Evolutionary conservation across 2,113 vertebrate genomes (phyloP).

Genomic region (Monopterus albus): DNA sequence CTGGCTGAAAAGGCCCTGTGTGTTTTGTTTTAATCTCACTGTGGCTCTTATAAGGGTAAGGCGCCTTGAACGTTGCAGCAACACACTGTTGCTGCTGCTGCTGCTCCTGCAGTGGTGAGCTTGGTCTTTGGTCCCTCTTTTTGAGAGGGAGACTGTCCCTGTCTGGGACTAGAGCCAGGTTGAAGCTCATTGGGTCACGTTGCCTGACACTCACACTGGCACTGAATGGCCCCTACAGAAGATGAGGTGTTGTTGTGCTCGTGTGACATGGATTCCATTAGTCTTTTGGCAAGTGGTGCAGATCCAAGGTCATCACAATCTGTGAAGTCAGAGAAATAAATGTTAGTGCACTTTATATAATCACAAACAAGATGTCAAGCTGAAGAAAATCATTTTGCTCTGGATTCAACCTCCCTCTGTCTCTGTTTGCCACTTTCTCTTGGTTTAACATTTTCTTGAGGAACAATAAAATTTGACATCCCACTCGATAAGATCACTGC

Average conservation of each 20-base stretch:
- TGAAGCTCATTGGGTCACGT: slow-evolving; percentile 70
- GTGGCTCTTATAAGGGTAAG: slow-evolving; percentile 75
- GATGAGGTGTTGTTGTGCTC: slow-evolving; percentile 37
- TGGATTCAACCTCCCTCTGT: not conserved
- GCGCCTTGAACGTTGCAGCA: slow-evolving; percentile 75
- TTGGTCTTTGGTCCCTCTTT: slow-evolving; percentile 75
- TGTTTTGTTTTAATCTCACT: slow-evolving; percentile 47
- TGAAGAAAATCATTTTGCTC: not conserved
- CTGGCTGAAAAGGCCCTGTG: slow-evolving; percentile 51
- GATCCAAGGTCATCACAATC: slow-evolving; percentile 42
- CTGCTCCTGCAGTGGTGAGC: slow-evolving; percentile 28
- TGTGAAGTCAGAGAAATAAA: slow-evolving; percentile 42
- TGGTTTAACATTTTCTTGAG: not conserved
- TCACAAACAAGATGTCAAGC: not conserved
- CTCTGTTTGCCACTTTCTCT: slow-evolving; percentile 12
- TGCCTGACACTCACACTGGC: slow-evolving; percentile 39
- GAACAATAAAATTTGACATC: slow-evolving; percentile 7
- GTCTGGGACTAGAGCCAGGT: slow-evolving; percentile 55
- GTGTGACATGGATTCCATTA: slow-evolving; percentile 45
- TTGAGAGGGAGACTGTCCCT: slow-evolving; percentile 76
- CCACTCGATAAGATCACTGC: slow-evolving; percentile 17
- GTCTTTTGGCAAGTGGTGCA: slow-evolving; percentile 47
- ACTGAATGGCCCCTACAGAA: slow-evolving; percentile 32
- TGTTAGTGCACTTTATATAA: not conserved
- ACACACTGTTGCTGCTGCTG: slow-evolving; percentile 59